phyloP scores from a whole-genome alignment of 2,888 invertebrate species.

The Polia nebulosa region DNA sequence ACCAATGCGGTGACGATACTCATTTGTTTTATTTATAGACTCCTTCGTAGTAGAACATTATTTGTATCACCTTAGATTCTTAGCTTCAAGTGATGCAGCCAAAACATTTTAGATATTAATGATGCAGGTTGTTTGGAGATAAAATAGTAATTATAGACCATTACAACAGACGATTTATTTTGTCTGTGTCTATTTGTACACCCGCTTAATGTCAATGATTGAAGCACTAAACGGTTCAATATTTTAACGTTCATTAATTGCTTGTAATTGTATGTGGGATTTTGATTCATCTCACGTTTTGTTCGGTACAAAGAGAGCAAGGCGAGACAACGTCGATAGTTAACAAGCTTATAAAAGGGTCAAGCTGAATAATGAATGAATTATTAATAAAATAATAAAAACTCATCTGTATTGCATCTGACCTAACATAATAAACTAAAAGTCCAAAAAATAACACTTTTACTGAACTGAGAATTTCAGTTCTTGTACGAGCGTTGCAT shows the following conservation, averaged over 20 bases:
- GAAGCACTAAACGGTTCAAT: constrained; percentile 25
- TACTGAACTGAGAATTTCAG: neutral
- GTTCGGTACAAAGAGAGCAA: constrained; percentile 40
- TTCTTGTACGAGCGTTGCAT: neutral
- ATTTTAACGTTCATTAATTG: constrained; percentile 38
- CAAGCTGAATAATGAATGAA: neutral
- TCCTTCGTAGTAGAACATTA: constrained; percentile 41
- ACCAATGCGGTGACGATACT: constrained; percentile 27
- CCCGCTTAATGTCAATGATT: constrained; percentile 14
- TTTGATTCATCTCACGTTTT: constrained; percentile 41
- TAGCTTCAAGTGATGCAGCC: constrained; percentile 43
- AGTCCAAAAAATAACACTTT: neutral
- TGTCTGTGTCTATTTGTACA: constrained; percentile 36
- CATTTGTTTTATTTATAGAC: constrained; percentile 53
- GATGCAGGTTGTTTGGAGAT: constrained; percentile 36
- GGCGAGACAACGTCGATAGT: constrained; percentile 13
- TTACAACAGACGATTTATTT: constrained; percentile 38
- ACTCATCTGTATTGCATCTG: neutral
- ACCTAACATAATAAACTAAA: neutral
- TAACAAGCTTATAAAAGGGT: constrained; percentile 11
- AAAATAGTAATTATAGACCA: constrained; percentile 32
- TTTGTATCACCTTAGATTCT: constrained; percentile 49
- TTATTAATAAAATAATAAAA: neutral
- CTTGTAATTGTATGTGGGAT: constrained; percentile 32
- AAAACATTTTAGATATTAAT: constrained; percentile 57